Evolutionary conservation across 1,140 invertebrate genomes (phyloP).

Genomic region (Branchinecta lynchi): DNA sequence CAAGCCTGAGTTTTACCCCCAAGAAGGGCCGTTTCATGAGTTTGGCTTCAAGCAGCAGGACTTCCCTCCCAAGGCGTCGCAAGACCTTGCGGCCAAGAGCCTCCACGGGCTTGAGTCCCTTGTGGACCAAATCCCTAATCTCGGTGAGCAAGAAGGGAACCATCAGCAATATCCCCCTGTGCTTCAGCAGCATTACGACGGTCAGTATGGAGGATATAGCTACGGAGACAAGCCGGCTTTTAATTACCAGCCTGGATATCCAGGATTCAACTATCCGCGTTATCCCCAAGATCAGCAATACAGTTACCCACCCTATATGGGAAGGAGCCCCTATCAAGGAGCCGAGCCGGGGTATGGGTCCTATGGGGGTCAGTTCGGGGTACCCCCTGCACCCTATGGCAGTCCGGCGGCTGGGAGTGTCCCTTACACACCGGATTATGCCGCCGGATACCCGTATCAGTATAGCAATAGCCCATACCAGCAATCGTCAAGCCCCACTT

Average conservation of each 20-base stretch:
- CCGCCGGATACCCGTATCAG: background rate
- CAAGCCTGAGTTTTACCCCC: background rate
- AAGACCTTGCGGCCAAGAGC: conserved; percentile 68
- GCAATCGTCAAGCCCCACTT: background rate
- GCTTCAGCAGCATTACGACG: background rate
- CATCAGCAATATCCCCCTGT: background rate
- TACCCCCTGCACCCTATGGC: background rate
- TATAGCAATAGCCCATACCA: conserved; percentile 7
- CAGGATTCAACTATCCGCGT: background rate
- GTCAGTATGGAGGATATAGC: background rate
- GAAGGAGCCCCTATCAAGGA: background rate
- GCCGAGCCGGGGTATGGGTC: background rate
- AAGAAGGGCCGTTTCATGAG: background rate
- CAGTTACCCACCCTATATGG: background rate
- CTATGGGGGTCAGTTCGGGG: background rate
- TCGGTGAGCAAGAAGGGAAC: conserved; percentile 44
- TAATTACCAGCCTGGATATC: background rate
- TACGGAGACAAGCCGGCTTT: background rate
- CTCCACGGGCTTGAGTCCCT: conserved; percentile 72
- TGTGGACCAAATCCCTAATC: conserved; percentile 77
- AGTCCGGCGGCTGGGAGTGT: background rate
- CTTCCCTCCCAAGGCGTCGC: conserved; percentile 23
- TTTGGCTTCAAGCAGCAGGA: background rate
- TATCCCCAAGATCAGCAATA: background rate
- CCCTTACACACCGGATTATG: background rate